Evolutionary conservation across 1,140 invertebrate genomes (phyloP).

Genomic region (Sitobion miscanthi): DNA sequence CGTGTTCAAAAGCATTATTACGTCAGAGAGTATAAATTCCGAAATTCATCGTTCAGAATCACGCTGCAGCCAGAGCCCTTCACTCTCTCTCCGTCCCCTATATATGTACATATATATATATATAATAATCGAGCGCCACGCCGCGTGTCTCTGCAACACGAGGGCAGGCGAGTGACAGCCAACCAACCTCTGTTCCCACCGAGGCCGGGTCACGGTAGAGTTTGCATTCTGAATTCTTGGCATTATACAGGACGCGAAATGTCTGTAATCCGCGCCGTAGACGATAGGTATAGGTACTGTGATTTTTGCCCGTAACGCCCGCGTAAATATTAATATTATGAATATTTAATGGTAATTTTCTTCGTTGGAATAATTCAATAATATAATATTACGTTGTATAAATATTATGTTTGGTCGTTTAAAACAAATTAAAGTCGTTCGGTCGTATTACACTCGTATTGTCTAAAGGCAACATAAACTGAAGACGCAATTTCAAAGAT

Average conservation of each 20-base stretch:
- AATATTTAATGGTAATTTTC: background rate
- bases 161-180: slow-evolving; percentile 32
- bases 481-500: background rate
- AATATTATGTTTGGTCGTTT: background rate
- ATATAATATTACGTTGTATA: no score
- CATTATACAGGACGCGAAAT: background rate
- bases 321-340: background rate
- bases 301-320: background rate
- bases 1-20: slow-evolving; percentile 50
- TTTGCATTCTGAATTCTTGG: slow-evolving; percentile 5
- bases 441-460: background rate
- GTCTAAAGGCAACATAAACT: background rate
- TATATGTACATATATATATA: background rate
- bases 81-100: background rate
- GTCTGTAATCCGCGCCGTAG: background rate
- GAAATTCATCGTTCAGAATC: slow-evolving; percentile 45
- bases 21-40: slow-evolving; percentile 8
- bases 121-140: background rate
- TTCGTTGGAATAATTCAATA: background rate
- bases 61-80: background rate
- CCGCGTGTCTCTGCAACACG: background rate
- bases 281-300: background rate
- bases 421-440: background rate
- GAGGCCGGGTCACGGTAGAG: background rate
- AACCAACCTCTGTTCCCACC: background rate